Percentiles rank a stretch among this genome's conserved stretches.
Conservation (phyloP, 2,888 invertebrate species). For the Lepidocyrtoides sp. region DNA sequence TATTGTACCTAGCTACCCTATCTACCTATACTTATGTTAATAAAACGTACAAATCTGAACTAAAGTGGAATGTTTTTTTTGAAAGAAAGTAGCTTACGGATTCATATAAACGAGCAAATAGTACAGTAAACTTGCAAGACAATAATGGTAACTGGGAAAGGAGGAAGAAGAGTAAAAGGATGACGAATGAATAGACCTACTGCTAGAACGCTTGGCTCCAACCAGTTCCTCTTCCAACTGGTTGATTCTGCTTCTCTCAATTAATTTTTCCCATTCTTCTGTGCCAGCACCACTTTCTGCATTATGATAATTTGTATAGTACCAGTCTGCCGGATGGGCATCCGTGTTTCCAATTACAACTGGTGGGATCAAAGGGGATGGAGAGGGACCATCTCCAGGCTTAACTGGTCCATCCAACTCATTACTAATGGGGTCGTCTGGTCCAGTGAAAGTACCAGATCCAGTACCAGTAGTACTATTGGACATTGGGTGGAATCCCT, state of each 20-base stretch:
- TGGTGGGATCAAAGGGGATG: constrained; percentile 81
- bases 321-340: constrained; percentile 89
- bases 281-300: constrained; percentile 72
- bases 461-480: constrained; percentile 66
- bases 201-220: constrained; percentile 73
- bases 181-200: constrained; percentile 46
- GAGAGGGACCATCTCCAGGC: constrained; percentile 29
- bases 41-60: constrained; percentile 14
- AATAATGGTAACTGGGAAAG: constrained; percentile 56
- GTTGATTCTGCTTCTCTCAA: constrained; percentile 81
- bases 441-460: constrained; percentile 44
- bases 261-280: constrained; percentile 83
- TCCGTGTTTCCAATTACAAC: constrained; percentile 83
- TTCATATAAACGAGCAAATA: constrained; percentile 76
- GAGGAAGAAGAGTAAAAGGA: constrained; percentile 54
- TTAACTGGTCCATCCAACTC: constrained; percentile 75
- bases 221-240: constrained; percentile 68
- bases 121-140: constrained; percentile 75
- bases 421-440: constrained; percentile 70
- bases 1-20: neutral
- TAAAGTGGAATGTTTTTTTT: too few species aligned
- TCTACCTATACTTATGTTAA: neutral
- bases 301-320: constrained; percentile 94
- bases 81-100: constrained; percentile 49
- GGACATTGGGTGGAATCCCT: constrained; percentile 57